These are phyloP conservation scores for Delphinus delphis DNA, from an alignment of 2,113 vertebrate genomes.

Conservation along the genomic window DNA sequence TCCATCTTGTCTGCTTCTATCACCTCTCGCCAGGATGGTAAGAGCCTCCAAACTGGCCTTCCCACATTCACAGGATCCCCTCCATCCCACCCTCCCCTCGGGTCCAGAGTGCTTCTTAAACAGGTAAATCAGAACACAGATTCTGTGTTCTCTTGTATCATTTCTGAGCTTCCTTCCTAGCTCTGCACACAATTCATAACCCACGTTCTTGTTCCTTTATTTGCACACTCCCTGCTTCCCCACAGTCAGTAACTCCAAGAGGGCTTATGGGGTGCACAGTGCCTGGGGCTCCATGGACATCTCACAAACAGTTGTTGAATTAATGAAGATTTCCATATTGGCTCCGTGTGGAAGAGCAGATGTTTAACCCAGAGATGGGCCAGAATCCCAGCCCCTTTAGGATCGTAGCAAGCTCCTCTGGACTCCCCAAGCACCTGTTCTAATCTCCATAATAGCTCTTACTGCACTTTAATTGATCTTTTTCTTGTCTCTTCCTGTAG, in stretches of 20 bases:
- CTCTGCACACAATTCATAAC: not conserved
- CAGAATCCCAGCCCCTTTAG: conserved; percentile 5
- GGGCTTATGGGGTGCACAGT: too few species aligned
- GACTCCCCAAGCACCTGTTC: conserved; percentile 23
- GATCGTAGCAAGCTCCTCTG: not conserved
- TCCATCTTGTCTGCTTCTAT: not conserved
- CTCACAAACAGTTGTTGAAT: not conserved
- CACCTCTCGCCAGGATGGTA: not conserved
- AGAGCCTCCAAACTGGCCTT: not conserved
- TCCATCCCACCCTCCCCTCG: not conserved
- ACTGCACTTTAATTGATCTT: conserved; percentile 16
- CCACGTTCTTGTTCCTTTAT: not conserved
- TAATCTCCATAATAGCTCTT: not conserved
- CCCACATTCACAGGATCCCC: accelerated
- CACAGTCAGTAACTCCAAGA: not conserved
- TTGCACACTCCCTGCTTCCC: not conserved
- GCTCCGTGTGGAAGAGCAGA: conserved; percentile 38
- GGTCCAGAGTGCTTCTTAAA: not conserved
- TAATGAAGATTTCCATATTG: not conserved
- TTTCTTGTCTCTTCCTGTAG: not conserved
- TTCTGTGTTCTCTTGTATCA: not conserved
- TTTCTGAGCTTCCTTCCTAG: not conserved
- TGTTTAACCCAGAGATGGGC: not conserved
- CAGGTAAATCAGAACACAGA: not conserved
- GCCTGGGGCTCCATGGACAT: not conserved